Conservation (phyloP, 2,797 vertebrate species). For the Eospalax fontanierii region DNA sequence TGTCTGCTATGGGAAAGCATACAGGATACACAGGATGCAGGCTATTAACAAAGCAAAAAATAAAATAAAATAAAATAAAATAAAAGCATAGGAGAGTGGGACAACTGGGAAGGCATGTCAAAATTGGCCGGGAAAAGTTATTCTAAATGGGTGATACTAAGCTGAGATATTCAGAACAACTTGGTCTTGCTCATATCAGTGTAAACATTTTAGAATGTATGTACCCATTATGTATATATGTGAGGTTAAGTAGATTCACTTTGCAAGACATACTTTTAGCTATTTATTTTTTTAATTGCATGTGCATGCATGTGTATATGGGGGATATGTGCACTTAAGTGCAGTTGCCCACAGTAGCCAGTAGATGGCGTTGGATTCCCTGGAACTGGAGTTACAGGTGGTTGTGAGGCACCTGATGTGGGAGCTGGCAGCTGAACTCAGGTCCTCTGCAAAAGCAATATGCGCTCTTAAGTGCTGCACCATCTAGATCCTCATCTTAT, state of each 20-base stretch:
- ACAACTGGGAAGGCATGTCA: not conserved
- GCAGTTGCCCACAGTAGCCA: not conserved
- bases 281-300: not conserved
- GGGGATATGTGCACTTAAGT: not conserved
- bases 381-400: not conserved
- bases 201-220: not conserved
- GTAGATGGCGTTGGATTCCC: not conserved
- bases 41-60: not conserved
- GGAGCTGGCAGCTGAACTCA: not conserved
- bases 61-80: too few species aligned
- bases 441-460: not conserved
- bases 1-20: not conserved
- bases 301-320: not conserved
- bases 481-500: not conserved
- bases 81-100: not conserved
- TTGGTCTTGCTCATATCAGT: not conserved
- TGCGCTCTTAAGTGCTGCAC: not conserved
- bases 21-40: rapidly evolving
- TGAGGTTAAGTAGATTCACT: not conserved
- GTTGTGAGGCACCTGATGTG: not conserved
- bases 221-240: not conserved
- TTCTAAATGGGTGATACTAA: not conserved
- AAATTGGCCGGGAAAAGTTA: not conserved
- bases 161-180: not conserved
- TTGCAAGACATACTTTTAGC: not conserved